Base-by-base conservation (phyloP, 2,113 vertebrate genomes). In the Manacus vitellinus region DNA sequence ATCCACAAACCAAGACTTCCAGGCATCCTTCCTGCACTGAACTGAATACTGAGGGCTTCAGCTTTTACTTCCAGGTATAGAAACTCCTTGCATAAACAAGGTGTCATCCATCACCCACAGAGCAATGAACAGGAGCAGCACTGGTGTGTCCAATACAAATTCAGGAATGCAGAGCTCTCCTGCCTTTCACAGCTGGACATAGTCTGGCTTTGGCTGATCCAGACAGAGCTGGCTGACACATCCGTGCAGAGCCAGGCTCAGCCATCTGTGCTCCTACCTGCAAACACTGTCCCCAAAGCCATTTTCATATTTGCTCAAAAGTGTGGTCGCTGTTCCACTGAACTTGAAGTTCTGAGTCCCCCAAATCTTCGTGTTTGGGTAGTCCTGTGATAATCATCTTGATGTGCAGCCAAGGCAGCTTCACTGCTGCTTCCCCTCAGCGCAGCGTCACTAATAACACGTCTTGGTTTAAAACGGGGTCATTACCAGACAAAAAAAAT, bases 131-230 rank as follows among this genome's bases (percentile, higher is more conserved):
- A 41, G 3, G 1, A 25, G 75, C 62, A 33, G 56, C 39, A 47
- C 14, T 4, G 1, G 14, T 2, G 6, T 4, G 25, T 28, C 51
- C 74, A 14, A 16, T 4, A 18, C 1, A 23, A 58, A 28, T 24
- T 7, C 51, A 22, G 7, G 10, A 31, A n/a, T 3, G 21, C 30
- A 28, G 55, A 2, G 14, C 68, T 46, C 28, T 33, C 22, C n/a
- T 59, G 66, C 44, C 47, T 18, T 23, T n/a, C 65, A 4, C 72
- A 8, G 31, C 9, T 2, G 2, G 55, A 31, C 5, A 2, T 4
- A 23, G 24, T 3, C 8, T 2, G 24, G 59, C 59, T 84, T 16
- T 8, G 4, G 68, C 35, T 37, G 59, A 39, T 31, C 46, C n/a
- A 66, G 52, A 41, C 7, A 33, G 52, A 59, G 47, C 41, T 43